phyloP scores from a whole-genome alignment of 2,113 vertebrate genomes.

The Pyxicephalus adspersus region DNA sequence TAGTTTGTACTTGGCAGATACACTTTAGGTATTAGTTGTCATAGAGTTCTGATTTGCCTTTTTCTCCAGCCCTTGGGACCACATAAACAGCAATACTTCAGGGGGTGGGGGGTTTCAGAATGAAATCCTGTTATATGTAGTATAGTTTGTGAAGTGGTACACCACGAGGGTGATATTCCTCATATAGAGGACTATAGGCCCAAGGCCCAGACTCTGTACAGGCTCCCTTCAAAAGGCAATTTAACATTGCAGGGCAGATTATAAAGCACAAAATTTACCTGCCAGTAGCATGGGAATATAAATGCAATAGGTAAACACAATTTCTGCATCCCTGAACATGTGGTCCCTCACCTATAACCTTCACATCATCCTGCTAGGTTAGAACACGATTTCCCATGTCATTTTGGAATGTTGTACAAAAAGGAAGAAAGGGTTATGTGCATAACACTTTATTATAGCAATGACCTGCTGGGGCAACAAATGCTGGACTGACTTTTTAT shows the following conservation, averaged over 20 bases:
- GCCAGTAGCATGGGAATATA: neutral
- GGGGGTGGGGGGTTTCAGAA: too few relatives aligned
- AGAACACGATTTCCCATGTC: constrained; percentile 4
- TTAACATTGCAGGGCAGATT: constrained; percentile 12
- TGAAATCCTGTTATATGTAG: too few relatives aligned
- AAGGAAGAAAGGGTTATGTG: too few relatives aligned
- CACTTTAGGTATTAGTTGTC: neutral
- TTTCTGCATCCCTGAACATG: constrained; percentile 9
- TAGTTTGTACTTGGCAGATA: neutral
- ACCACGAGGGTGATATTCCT: too few relatives aligned
- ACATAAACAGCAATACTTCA: too few relatives aligned
- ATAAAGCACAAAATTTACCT: neutral
- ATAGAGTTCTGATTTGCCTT: neutral
- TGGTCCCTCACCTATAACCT: neutral
- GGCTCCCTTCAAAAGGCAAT: constrained; percentile 62
- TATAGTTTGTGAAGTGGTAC: too few relatives aligned
- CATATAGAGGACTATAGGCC: too few relatives aligned
- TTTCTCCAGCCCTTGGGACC: too few relatives aligned
- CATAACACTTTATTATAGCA: too few relatives aligned
- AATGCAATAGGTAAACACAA: too few relatives aligned
- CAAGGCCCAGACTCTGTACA: constrained; percentile 66
- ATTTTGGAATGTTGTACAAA: constrained; percentile 8
- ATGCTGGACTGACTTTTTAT: too few relatives aligned
- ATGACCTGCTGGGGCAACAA: too few relatives aligned
- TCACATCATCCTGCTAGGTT: neutral